Evolutionary conservation across 1,140 invertebrate genomes (phyloP).

Genomic region (Helicoverpa armigera): DNA sequence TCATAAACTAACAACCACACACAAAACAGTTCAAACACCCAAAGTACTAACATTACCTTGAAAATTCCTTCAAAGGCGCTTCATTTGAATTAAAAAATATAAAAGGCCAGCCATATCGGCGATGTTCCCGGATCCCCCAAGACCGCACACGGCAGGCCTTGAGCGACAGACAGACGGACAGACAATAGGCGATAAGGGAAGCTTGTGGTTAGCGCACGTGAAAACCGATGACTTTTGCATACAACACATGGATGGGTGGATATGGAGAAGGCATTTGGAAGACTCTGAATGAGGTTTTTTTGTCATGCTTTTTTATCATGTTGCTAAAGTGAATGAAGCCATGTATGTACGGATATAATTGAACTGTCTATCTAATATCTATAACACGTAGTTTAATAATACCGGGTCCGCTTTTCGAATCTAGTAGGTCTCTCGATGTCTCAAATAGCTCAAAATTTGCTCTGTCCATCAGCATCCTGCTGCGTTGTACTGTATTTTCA

Average conservation of each 20-base stretch:
- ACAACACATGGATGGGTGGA: conserved; percentile 36
- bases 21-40: background rate
- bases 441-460: no score
- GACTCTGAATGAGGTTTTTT: no score
- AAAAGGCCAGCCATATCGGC: conserved; percentile 24
- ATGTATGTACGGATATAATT: no score
- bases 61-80: conserved; percentile 21
- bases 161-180: conserved; percentile 40
- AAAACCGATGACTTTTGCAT: conserved; percentile 66
- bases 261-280: conserved; percentile 42
- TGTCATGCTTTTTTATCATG: no score
- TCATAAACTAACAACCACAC: no score
- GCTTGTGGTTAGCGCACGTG: conserved; percentile 66
- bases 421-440: no score
- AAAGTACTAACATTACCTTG: background rate
- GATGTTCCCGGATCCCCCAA: conserved; percentile 35
- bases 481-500: no score
- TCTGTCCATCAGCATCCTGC: background rate
- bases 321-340: no score
- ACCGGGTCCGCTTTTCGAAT: no score
- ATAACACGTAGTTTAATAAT: no score
- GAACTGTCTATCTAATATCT: no score
- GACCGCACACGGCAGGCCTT: conserved; percentile 58
- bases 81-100: conserved; percentile 32
- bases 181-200: conserved; percentile 74